phyloP scores from a whole-genome alignment of 1,140 invertebrate species.

The Drosophila rufa region DNA sequence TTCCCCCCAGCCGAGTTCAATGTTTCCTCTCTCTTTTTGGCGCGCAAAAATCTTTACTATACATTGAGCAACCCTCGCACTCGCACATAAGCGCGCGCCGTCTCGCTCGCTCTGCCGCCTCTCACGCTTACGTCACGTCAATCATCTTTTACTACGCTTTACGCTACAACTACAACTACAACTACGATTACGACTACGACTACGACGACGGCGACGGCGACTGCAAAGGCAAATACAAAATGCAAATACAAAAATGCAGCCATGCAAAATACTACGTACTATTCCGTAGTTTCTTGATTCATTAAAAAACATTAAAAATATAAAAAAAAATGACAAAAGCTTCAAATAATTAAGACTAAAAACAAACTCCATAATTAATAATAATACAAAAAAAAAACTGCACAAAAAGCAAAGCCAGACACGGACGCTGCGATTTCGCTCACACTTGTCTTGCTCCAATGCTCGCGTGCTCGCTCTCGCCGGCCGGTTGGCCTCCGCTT shows the following conservation, averaged over 20 bases:
- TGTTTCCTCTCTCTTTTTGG: constrained; percentile 53
- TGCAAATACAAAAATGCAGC: constrained; percentile 11
- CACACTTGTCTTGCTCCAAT: constrained; percentile 18
- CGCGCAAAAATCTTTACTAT: constrained; percentile 49
- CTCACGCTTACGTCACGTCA: constrained; percentile 38
- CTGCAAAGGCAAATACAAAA: constrained; percentile 21
- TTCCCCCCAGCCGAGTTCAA: constrained; percentile 41
- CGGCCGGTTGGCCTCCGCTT: background rate
- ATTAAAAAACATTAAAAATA: background rate
- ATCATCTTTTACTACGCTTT: constrained; percentile 47
- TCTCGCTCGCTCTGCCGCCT: constrained; percentile 5
- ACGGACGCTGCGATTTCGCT: background rate
- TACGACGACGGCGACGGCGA: too few relatives aligned
- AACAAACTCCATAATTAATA: background rate
- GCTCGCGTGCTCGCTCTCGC: background rate
- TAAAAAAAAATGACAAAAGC: too few relatives aligned
- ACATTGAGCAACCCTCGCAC: constrained; percentile 49
- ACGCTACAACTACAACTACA: constrained; percentile 40
- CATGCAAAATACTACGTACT: constrained; percentile 7
- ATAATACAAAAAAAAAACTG: constrained; percentile 2
- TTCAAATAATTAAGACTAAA: background rate
- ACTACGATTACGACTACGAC: constrained; percentile 17
- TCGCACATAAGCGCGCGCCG: constrained; percentile 2
- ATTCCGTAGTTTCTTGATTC: constrained; percentile 3
- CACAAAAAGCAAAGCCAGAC: background rate